Conservation (phyloP, 2,797 vertebrate genomes). For the Pantherophis alleghaniensis region DNA sequence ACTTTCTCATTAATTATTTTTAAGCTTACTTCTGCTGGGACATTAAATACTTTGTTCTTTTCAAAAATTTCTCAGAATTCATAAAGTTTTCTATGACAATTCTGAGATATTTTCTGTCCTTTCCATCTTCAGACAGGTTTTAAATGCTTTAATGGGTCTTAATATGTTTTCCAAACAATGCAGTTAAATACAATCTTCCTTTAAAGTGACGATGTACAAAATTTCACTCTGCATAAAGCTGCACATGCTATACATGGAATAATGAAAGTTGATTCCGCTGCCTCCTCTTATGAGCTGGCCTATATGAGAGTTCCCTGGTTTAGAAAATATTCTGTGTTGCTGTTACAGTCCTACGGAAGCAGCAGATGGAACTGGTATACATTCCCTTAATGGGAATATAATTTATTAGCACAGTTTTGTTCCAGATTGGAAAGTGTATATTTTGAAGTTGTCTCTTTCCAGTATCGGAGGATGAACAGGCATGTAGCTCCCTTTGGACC, state of each 20-base stretch:
- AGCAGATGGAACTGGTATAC: slow-evolving; percentile 43
- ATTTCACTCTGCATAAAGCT: background rate
- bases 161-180: background rate
- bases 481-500: slow-evolving; percentile 5
- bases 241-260: background rate
- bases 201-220: slow-evolving; percentile 27
- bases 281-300: slow-evolving; percentile 18
- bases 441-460: slow-evolving; percentile 13
- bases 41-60: background rate
- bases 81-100: background rate
- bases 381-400: slow-evolving; percentile 45
- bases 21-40: background rate
- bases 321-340: slow-evolving; percentile 28
- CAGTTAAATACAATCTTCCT: background rate
- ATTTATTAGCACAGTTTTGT: slow-evolving; percentile 36
- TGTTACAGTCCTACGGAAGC: slow-evolving; percentile 9
- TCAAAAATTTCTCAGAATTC: background rate
- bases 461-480: background rate
- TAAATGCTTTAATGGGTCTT: background rate
- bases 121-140: background rate
- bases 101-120: background rate
- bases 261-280: background rate
- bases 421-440: slow-evolving; percentile 17
- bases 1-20: background rate
- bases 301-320: background rate